Evolutionary conservation across 2,797 vertebrate genomes (phyloP).

Genomic region (Phaenicophaeus curvirostris): DNA sequence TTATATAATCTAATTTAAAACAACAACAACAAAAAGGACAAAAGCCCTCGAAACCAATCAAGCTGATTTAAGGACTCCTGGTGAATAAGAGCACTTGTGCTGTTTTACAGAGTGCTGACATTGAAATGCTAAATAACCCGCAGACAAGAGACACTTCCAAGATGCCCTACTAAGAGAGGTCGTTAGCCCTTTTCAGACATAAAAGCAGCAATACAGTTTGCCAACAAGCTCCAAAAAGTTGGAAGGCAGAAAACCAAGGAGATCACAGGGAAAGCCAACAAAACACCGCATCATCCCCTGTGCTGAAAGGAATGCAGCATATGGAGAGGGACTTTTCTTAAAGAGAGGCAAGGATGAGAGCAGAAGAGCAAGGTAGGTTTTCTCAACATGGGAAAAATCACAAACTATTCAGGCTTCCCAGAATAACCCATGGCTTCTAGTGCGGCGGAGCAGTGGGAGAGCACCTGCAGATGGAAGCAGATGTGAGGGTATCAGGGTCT

Average conservation of each 20-base stretch:
- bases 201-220: neutral
- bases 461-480: neutral
- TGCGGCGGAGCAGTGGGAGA: neutral
- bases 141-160: neutral
- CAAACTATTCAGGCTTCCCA: neutral
- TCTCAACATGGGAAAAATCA: rapidly evolving
- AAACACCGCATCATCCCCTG: neutral
- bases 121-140: slow-evolving; percentile 1
- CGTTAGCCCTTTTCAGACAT: neutral
- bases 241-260: neutral
- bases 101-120: neutral
- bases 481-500: neutral
- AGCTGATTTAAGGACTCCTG: neutral
- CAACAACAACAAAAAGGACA: neutral
- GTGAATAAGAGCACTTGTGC: neutral
- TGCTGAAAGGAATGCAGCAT: neutral
- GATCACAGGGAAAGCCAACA: neutral
- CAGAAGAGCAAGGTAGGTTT: neutral
- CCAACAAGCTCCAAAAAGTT: neutral
- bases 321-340: neutral
- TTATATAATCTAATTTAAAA: neutral
- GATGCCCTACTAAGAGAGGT: neutral
- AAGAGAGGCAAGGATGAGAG: neutral
- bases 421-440: neutral
- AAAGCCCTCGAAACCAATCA: no score